These are phyloP conservation scores for Zhengitettix transpicula DNA, from an alignment of 2,888 invertebrate species.

Conservation along the genomic window DNA sequence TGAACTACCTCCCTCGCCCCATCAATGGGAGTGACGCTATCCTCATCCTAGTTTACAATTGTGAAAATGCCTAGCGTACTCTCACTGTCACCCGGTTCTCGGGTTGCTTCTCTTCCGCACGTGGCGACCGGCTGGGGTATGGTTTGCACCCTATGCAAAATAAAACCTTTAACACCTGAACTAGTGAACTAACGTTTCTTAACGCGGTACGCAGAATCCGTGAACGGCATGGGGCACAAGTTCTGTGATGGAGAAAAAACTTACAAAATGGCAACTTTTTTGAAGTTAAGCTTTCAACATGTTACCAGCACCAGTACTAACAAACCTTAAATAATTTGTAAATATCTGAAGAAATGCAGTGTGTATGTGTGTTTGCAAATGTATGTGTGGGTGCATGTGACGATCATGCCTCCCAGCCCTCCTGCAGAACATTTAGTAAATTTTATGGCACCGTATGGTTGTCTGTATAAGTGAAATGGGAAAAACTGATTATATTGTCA, in stretches of 20 bases:
- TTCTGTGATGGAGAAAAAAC: no score
- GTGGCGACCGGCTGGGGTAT: constrained; percentile 1
- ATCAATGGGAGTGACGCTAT: constrained; percentile 80
- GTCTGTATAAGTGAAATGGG: no score
- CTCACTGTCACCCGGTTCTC: constrained; percentile 2
- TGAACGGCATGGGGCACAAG: no score
- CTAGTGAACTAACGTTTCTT: constrained; percentile 1
- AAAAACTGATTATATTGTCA: no score
- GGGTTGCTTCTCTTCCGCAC: constrained; percentile 5
- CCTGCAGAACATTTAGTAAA: no score
- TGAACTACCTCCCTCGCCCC: constrained; percentile 94
- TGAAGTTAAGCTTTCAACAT: neutral
- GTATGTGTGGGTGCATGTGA: no score
- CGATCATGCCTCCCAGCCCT: no score
- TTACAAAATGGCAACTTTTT: no score
- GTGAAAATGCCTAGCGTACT: constrained; percentile 8
- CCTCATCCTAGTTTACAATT: constrained; percentile 12
- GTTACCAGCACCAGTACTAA: constrained; percentile 1
- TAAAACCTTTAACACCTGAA: neutral
- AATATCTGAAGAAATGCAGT: neutral
- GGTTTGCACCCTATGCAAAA: constrained; percentile 1
- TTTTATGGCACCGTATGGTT: no score
- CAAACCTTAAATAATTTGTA: constrained; percentile 1
- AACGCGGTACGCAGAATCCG: neutral
- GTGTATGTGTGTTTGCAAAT: constrained; percentile 1